Percentiles rank a stretch among this genome's conserved stretches.
phyloP scores from a whole-genome alignment of 1,140 invertebrate genomes.

The Teleogryllus occipitalis region DNA sequence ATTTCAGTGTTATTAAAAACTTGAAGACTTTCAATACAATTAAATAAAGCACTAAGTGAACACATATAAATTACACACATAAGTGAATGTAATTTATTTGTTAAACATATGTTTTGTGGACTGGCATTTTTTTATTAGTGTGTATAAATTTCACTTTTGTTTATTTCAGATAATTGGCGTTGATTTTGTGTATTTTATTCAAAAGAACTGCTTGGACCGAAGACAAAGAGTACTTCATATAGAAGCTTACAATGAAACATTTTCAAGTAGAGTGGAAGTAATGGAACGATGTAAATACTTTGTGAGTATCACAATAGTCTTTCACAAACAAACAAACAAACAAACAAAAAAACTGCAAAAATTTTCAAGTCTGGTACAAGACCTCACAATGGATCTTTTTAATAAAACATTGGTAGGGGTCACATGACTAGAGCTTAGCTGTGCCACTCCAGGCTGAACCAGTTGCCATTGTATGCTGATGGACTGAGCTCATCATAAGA shows the following conservation, averaged over 20 bases:
- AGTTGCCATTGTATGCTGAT: neutral
- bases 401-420: neutral
- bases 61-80: too few relatives aligned
- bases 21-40: too few relatives aligned
- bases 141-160: slow-evolving; percentile 14
- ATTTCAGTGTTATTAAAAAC: too few relatives aligned
- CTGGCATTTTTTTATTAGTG: neutral
- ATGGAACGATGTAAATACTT: slow-evolving; percentile 89
- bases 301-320: slow-evolving; percentile 50
- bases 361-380: too few relatives aligned
- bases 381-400: too few relatives aligned
- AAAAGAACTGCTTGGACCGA: slow-evolving; percentile 82
- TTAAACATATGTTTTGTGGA: neutral
- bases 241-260: slow-evolving; percentile 91
- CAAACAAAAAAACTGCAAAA: too few relatives aligned
- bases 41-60: too few relatives aligned
- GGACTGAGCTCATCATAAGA: neutral
- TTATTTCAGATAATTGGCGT: slow-evolving; percentile 81
- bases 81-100: too few relatives aligned
- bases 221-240: slow-evolving; percentile 74
- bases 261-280: slow-evolving; percentile 74
- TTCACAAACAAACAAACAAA: too few relatives aligned
- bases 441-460: neutral
- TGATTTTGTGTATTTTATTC: slow-evolving; percentile 86
- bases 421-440: neutral